phyloP scores from a whole-genome alignment of 2,113 vertebrate species.

The Phalacrocorax carbo region DNA sequence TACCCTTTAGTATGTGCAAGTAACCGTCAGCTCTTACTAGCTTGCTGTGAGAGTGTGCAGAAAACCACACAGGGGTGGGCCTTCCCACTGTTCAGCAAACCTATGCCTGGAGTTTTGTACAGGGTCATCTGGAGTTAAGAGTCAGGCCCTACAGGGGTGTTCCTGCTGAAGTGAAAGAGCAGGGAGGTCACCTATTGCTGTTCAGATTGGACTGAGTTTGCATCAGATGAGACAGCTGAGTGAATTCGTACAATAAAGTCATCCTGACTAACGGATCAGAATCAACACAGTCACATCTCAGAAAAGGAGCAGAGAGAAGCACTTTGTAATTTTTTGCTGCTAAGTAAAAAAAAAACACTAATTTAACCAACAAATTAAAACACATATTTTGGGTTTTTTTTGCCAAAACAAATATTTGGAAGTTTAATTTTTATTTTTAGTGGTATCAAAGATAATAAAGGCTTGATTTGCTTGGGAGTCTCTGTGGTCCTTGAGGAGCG shows the following conservation, averaged over 20 bases:
- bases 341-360: background rate
- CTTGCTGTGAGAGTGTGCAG: background rate
- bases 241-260: background rate
- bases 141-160: accelerated
- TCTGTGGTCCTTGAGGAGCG: background rate
- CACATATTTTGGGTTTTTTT: background rate
- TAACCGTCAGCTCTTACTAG: background rate
- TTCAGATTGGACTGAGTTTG: background rate
- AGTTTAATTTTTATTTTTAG: background rate
- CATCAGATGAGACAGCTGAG: background rate
- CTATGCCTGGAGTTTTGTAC: background rate
- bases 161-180: background rate
- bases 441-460: background rate
- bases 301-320: background rate
- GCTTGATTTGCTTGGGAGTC: background rate
- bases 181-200: background rate
- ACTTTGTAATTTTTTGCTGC: background rate
- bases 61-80: accelerated
- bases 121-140: background rate
- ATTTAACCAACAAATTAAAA: background rate
- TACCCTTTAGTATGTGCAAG: accelerated
- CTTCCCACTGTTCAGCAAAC: accelerated
- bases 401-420: background rate
- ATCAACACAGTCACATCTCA: background rate
- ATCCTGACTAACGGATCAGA: background rate